A percentile compares a stretch with the other conserved stretches of the same genome.
Evolutionary conservation across 1,140 invertebrate species (phyloP).

Genomic region (Drosophila punjabiensis): DNA sequence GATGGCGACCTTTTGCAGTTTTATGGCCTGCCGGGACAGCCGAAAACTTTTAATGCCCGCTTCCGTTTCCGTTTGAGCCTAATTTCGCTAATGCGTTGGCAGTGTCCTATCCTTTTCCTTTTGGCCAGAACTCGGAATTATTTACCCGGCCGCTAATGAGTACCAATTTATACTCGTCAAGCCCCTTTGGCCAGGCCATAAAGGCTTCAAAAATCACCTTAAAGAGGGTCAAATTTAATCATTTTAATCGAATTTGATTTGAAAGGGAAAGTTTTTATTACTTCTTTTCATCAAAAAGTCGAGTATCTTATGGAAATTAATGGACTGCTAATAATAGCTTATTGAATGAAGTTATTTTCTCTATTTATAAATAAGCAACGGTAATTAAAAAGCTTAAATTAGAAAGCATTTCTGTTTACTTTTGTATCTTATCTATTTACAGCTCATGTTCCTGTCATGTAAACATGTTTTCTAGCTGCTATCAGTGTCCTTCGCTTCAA

Average conservation of each 20-base stretch:
- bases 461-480: slow-evolving; percentile 1
- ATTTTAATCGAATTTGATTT: slow-evolving; percentile 2
- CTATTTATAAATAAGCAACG: background rate
- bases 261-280: background rate
- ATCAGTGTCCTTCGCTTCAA: slow-evolving; percentile 10
- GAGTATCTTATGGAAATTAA: background rate
- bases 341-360: background rate
- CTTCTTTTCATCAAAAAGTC: no score
- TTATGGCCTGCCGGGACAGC: slow-evolving; percentile 37
- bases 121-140: slow-evolving; percentile 16
- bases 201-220: slow-evolving; percentile 16
- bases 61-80: slow-evolving; percentile 66
- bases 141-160: slow-evolving; percentile 65
- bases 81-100: slow-evolving; percentile 73
- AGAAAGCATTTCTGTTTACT: background rate
- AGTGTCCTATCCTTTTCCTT: background rate
- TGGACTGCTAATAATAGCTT: background rate
- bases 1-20: slow-evolving; percentile 64
- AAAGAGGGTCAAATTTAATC: slow-evolving; percentile 2
- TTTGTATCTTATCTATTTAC: background rate
- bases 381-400: slow-evolving; percentile 2
- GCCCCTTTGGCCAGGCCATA: background rate
- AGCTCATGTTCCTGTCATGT: background rate
- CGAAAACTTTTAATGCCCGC: slow-evolving; percentile 72
- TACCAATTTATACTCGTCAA: slow-evolving; percentile 46